Evolutionary conservation across 2,113 vertebrate genomes (phyloP).

Genomic region (Chamaea fasciata): DNA sequence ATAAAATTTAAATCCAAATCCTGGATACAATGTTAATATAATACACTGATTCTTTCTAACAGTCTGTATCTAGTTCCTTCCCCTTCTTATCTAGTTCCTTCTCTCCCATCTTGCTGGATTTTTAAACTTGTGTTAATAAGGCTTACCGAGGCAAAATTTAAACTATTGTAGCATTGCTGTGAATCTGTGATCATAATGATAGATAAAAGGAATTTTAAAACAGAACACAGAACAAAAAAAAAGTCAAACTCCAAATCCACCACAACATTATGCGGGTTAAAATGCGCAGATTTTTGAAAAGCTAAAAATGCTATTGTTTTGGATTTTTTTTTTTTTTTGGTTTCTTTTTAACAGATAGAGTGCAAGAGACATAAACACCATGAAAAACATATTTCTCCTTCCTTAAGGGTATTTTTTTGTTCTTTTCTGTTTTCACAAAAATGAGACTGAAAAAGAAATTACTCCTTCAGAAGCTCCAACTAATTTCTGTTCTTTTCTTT

Average conservation of each 20-base stretch:
- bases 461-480: not conserved
- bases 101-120: not conserved
- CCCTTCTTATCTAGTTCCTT: not conserved
- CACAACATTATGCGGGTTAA: accelerated
- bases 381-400: not conserved
- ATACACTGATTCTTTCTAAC: not conserved
- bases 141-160: not conserved
- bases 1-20: not conserved
- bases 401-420: not conserved
- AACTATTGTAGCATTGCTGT: not conserved
- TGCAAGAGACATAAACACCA: not conserved
- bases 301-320: not conserved
- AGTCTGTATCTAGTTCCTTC: not conserved
- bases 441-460: not conserved
- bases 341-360: not conserved
- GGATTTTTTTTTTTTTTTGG: too few relatives aligned
- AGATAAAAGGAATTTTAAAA: not conserved
- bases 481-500: not conserved
- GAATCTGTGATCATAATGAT: not conserved
- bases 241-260: not conserved
- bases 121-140: not conserved
- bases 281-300: not conserved
- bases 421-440: not conserved
- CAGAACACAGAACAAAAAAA: too few relatives aligned
- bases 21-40: not conserved